Conservation (phyloP, 2,888 invertebrate genomes). For the Acanthopleura granulata region DNA sequence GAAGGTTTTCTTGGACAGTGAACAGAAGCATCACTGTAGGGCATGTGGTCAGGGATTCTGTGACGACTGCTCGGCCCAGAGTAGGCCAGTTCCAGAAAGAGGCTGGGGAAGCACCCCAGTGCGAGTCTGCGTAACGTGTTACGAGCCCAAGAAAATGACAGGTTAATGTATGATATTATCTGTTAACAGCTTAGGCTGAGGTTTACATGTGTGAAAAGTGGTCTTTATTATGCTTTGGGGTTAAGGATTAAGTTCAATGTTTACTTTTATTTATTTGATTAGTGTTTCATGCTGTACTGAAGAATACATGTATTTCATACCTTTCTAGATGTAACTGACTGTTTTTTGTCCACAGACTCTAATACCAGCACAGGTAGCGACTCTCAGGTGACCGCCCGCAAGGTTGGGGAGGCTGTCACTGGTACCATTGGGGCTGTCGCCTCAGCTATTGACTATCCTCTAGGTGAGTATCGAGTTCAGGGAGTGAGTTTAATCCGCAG, state of each 20-base stretch:
- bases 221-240: too few relatives aligned
- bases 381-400: constrained; percentile 59
- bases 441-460: constrained; percentile 80
- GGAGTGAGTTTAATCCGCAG: too few relatives aligned
- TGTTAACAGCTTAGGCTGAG: neutral
- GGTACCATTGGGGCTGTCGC: constrained; percentile 80
- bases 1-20: constrained; percentile 46
- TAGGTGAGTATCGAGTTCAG: constrained; percentile 72
- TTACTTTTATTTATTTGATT: too few relatives aligned
- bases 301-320: too few relatives aligned
- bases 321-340: too few relatives aligned
- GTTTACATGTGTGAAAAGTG: too few relatives aligned
- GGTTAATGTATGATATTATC: neutral
- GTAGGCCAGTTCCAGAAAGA: constrained; percentile 78
- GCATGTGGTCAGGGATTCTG: constrained; percentile 87
- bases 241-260: too few relatives aligned
- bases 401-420: constrained; percentile 79
- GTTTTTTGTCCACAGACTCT: constrained; percentile 24
- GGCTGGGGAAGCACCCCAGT: constrained; percentile 80
- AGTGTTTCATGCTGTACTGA: too few relatives aligned
- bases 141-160: constrained; percentile 45
- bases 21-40: constrained; percentile 77
- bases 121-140: constrained; percentile 82
- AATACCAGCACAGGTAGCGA: constrained; percentile 42
- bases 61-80: constrained; percentile 78